Percentiles rank a stretch among this genome's conserved stretches.
Conservation (phyloP, 2,888 invertebrate genomes). For the Brachyopa scutellaris region DNA sequence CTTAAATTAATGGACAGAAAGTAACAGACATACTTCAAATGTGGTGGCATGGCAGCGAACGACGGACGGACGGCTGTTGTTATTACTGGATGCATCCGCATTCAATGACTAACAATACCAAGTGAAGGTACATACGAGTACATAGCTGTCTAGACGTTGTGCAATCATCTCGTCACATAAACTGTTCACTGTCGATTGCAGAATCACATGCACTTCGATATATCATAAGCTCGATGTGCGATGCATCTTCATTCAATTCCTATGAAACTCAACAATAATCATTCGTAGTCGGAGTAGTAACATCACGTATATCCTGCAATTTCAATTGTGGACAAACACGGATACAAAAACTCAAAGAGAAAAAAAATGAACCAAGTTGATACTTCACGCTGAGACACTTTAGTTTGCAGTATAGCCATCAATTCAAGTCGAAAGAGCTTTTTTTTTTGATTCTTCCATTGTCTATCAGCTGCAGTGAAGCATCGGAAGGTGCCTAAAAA, state of each 20-base stretch:
- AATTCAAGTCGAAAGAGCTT: background rate
- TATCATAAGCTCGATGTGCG: conserved; percentile 16
- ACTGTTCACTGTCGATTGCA: background rate
- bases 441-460: background rate
- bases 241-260: conserved; percentile 30
- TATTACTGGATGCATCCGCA: conserved; percentile 27
- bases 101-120: background rate
- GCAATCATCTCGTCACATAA: conserved; percentile 32
- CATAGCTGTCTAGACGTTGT: conserved; percentile 35
- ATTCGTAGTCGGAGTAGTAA: background rate
- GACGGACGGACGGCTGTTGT: conserved; percentile 4
- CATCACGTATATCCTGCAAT: background rate
- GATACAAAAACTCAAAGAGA: background rate
- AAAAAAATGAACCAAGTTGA: background rate
- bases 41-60: background rate
- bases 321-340: conserved; percentile 33
- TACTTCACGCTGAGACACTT: conserved; percentile 18
- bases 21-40: conserved; percentile 58
- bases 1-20: conserved; percentile 65
- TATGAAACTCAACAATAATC: conserved; percentile 3
- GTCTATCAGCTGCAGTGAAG: too few species aligned
- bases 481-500: background rate
- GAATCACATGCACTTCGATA: conserved; percentile 21
- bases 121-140: background rate
- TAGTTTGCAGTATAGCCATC: background rate